Conservation (phyloP, 2,797 vertebrate species). For the Amniataba percoides region DNA sequence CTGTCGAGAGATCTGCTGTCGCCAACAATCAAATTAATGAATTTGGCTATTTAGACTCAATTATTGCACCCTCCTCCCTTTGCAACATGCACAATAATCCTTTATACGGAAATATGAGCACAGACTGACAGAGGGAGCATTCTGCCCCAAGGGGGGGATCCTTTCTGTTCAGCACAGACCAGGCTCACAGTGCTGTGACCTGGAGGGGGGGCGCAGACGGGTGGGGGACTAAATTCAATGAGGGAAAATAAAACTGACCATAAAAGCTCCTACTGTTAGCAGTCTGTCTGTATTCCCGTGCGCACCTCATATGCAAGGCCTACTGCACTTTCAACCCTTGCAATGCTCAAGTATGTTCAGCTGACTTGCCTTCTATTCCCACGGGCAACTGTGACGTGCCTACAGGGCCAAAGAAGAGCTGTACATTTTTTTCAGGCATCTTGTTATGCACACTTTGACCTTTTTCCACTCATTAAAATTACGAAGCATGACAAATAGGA, state of each 20-base stretch:
- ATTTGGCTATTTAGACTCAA: constrained; percentile 82
- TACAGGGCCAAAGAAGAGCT: constrained; percentile 26
- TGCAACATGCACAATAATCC: constrained; percentile 70
- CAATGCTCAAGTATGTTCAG: constrained; percentile 50
- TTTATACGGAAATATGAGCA: constrained; percentile 73
- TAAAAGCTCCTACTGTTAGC: constrained; percentile 67
- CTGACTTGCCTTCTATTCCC: constrained; percentile 56
- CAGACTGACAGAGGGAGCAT: constrained; percentile 50
- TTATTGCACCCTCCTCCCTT: constrained; percentile 59
- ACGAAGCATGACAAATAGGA: constrained; percentile 48
- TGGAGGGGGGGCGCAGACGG: constrained; percentile 5
- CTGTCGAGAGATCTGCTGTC: constrained; percentile 81
- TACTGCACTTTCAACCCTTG: constrained; percentile 48
- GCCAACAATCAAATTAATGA: constrained; percentile 86
- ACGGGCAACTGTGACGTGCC: constrained; percentile 26
- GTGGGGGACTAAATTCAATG: constrained; percentile 45
- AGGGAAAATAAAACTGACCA: constrained; percentile 56
- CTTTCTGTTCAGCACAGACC: constrained; percentile 39
- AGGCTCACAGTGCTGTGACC: constrained; percentile 34
- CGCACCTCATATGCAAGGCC: constrained; percentile 53
- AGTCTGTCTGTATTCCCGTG: constrained; percentile 1
- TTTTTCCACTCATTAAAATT: constrained; percentile 25
- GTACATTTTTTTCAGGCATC: constrained; percentile 31
- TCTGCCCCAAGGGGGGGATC: constrained; percentile 44
- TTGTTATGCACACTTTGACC: constrained; percentile 24